Base-by-base conservation (phyloP, 2,113 vertebrate genomes). In the Heptranchias perlo region DNA sequence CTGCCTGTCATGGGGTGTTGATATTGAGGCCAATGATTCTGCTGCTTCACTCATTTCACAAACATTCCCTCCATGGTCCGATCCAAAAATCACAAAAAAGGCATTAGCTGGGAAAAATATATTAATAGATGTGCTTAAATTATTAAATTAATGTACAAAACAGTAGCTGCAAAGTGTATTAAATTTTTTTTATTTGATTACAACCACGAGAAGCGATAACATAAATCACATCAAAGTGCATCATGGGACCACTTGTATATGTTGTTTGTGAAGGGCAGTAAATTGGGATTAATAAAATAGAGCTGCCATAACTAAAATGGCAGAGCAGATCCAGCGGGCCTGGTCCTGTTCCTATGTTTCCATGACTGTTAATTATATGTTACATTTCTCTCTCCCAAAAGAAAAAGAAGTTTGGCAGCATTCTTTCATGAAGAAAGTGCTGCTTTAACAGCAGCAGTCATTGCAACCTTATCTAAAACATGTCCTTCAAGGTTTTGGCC, bases 391-490 rank as follows among this genome's bases (percentile, higher is more conserved):
- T 47, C 39, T 47, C 39, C 18, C 5, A 44, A 82, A 47, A 44
- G n/a, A 39, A 82, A 47, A 47, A 5, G n/a, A 47, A 3, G n/a
- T 82, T 35, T 44, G 44, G 16, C 89, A 93, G 58, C 7, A 39
- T 62, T n/a, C 58, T 91, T 91, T 58, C 87, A 91, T 58, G n/a
- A 92, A n/a, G 35, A 61, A 92, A 61, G n/a, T 92, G 89, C 89
- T n/a, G n/a, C 39, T 93, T 61, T 62, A 62, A 62, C 4, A 64
- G 89, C 89, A 64, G 11, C 54, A 62, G 16, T 93, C 58, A 62
- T 92, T 62, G 89, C 35, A 92, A n/a, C 0, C 16, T 92, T 62
- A 62, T 18, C 58, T 62, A 62, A 92, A 92, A n/a, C 10, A 1
- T 18, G 35, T n/a, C 58, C 54, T 39, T 62, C 31, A 39, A 8